Evolutionary conservation across 1,140 invertebrate species (phyloP).

Genomic region (Monomorium pharaonis): DNA sequence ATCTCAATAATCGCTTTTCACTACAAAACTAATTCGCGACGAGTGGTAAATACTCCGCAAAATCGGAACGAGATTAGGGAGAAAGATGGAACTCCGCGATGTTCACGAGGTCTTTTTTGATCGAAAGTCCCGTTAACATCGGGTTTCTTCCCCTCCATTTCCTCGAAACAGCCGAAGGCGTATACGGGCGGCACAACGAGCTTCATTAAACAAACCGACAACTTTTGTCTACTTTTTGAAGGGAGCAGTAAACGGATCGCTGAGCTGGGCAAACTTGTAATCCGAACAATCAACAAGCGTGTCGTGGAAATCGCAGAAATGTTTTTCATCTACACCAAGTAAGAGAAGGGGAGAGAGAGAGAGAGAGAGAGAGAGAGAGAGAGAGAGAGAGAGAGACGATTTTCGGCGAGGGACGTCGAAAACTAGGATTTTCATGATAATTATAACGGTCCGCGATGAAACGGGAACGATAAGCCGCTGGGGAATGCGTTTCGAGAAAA

Average conservation of each 20-base stretch:
- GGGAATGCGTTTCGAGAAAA: slow-evolving; percentile 18
- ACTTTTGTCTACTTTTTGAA: slow-evolving; percentile 57
- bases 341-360: neutral
- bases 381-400: neutral
- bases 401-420: neutral
- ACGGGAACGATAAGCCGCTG: neutral
- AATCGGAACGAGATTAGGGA: neutral
- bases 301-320: neutral
- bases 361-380: too few relatives aligned
- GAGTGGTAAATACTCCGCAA: slow-evolving; percentile 2
- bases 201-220: slow-evolving; percentile 49
- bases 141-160: neutral
- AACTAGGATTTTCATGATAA: neutral
- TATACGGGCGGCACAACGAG: neutral
- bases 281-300: slow-evolving; percentile 55
- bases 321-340: neutral
- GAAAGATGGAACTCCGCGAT: neutral
- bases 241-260: slow-evolving; percentile 24
- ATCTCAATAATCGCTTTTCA: neutral
- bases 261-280: slow-evolving; percentile 42
- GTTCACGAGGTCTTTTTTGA: slow-evolving; percentile 9
- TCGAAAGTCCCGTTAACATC: slow-evolving; percentile 23
- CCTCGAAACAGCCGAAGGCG: neutral
- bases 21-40: neutral
- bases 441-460: neutral